phyloP scores from a whole-genome alignment of 2,888 invertebrate species.

The Apodemia mormo region DNA sequence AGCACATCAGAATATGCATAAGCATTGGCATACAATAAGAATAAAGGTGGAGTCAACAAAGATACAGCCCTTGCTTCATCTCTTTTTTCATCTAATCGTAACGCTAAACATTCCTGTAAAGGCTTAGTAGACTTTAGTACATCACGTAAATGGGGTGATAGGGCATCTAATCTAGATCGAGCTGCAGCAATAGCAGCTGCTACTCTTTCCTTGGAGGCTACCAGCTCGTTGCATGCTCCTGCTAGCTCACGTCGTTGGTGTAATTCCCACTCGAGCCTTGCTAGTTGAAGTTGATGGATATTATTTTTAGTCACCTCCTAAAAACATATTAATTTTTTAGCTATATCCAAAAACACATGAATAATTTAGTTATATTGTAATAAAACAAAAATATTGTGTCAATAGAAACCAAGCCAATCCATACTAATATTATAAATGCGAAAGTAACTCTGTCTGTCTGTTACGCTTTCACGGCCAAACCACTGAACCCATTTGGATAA shows the following conservation, averaged over 20 bases:
- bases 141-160: constrained; percentile 88
- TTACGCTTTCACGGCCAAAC: no score
- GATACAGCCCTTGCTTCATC: constrained; percentile 89
- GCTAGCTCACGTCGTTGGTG: constrained; percentile 92
- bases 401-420: no score
- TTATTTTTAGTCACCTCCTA: constrained; percentile 86
- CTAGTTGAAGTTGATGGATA: constrained; percentile 90
- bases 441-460: no score
- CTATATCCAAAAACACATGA: no score
- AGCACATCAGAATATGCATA: constrained; percentile 91
- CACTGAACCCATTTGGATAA: no score
- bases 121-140: constrained; percentile 90
- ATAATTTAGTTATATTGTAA: no score
- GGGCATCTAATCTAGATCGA: constrained; percentile 88
- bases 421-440: no score
- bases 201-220: constrained; percentile 89
- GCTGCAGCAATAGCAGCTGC: constrained; percentile 88
- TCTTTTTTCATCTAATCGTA: constrained; percentile 89
- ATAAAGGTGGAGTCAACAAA: constrained; percentile 90
- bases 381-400: no score
- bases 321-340: constrained; percentile 15
- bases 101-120: constrained; percentile 92
- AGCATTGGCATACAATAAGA: constrained; percentile 92
- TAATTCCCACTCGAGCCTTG: constrained; percentile 95
- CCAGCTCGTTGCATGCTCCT: constrained; percentile 87